Conservation (phyloP, 53 echinoderm and acorn worm genomes). For the Pentamera pediparva region DNA sequence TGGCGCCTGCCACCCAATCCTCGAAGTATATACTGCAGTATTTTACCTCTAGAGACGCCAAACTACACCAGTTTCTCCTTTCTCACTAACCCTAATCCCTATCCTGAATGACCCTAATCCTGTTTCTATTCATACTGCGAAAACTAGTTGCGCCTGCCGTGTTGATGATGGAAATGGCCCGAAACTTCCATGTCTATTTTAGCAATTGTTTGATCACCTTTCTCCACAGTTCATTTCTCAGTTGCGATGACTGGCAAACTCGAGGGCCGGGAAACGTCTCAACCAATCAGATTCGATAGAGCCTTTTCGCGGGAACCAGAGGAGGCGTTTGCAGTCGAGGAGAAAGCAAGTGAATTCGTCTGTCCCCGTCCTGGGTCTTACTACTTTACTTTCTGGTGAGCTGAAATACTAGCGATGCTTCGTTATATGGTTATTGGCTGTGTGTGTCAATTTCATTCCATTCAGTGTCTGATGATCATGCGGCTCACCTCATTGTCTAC, state of each 20-base stretch:
- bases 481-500: too few species aligned
- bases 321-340: slow-evolving; percentile 18
- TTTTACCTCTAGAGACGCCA: too few species aligned
- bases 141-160: too few species aligned
- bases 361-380: slow-evolving; percentile 46
- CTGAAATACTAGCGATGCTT: not conserved
- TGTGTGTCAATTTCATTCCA: too few species aligned
- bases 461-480: too few species aligned
- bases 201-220: not conserved
- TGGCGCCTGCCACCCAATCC: too few species aligned
- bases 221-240: slow-evolving; percentile 40
- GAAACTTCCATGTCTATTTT: not conserved
- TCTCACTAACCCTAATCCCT: too few species aligned
- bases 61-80: too few species aligned
- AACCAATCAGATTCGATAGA: slow-evolving; percentile 37
- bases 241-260: slow-evolving; percentile 35
- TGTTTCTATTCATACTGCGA: too few species aligned
- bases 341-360: slow-evolving; percentile 33
- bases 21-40: too few species aligned
- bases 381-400: slow-evolving; percentile 50
- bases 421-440: not conserved
- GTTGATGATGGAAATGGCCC: too few species aligned
- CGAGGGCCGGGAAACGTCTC: slow-evolving; percentile 35
- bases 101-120: too few species aligned
- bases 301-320: slow-evolving; percentile 35